Conservation (phyloP, 2,113 vertebrate species). For the Scophthalmus maximus region DNA sequence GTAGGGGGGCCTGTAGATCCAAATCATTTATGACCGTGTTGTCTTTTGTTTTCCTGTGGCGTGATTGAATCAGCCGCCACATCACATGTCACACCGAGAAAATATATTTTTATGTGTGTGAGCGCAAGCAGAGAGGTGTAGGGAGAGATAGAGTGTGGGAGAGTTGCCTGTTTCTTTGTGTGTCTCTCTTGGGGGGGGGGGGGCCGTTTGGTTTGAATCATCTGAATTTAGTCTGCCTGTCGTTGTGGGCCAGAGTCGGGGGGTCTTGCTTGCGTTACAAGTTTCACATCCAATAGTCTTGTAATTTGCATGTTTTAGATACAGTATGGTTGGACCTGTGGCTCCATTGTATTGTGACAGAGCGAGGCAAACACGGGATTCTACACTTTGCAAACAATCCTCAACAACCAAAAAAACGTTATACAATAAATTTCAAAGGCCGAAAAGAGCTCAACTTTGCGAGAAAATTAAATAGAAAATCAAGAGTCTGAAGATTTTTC, state of each 20-base stretch:
- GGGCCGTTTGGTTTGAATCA: constrained; percentile 46
- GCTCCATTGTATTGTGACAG: not conserved
- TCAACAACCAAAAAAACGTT: too few relatives aligned
- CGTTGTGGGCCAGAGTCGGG: constrained; percentile 19
- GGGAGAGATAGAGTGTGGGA: constrained; percentile 58
- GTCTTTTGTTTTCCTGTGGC: constrained; percentile 52
- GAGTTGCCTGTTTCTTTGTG: constrained; percentile 60
- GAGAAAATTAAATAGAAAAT: too few relatives aligned
- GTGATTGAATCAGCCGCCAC: constrained; percentile 54
- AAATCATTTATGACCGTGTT: constrained; percentile 39
- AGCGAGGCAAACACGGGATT: not conserved
- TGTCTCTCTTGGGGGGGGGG: constrained; percentile 56
- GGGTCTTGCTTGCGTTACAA: constrained; percentile 17
- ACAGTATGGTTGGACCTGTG: not conserved
- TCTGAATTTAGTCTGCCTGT: constrained; percentile 46
- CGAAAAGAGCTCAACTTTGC: too few relatives aligned
- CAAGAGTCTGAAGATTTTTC: too few relatives aligned
- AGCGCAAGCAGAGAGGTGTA: constrained; percentile 12
- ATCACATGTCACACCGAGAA: constrained; percentile 43
- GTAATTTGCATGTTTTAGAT: constrained; percentile 19
- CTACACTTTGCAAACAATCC: not conserved
- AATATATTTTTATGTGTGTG: constrained; percentile 34
- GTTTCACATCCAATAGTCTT: constrained; percentile 11
- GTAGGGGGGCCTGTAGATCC: constrained; percentile 19
- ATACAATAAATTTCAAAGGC: too few relatives aligned